Conservation (phyloP, 1,140 invertebrate genomes). For the Goniozus legneri region DNA sequence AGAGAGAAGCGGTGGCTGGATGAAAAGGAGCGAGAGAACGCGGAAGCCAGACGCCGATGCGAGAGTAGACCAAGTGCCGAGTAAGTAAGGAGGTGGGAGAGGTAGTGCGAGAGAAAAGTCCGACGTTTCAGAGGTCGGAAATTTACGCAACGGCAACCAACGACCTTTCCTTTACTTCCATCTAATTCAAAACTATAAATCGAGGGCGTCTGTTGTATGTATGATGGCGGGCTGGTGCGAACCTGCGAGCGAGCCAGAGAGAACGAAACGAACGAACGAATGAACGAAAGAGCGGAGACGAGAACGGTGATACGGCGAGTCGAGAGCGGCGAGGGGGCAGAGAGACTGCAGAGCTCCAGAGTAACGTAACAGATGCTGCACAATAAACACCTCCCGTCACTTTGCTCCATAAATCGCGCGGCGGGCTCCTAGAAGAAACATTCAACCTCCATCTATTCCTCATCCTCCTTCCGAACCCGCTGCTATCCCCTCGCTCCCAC, state of each 20-base stretch:
- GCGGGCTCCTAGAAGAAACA: slow-evolving; percentile 48
- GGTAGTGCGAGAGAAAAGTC: slow-evolving; percentile 6
- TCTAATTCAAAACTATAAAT: slow-evolving; percentile 56
- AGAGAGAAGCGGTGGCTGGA: too few species aligned
- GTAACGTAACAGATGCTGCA: slow-evolving; percentile 53
- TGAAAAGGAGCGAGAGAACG: too few species aligned
- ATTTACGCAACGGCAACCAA: slow-evolving; percentile 36
- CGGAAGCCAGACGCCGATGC: too few species aligned
- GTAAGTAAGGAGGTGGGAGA: background rate
- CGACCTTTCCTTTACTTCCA: slow-evolving; percentile 43
- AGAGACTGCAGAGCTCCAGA: slow-evolving; percentile 33
- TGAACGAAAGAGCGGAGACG: slow-evolving; percentile 12
- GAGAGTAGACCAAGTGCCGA: too few species aligned
- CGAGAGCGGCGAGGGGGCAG: slow-evolving; percentile 12
- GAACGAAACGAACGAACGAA: slow-evolving; percentile 14
- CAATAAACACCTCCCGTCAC: slow-evolving; percentile 56
- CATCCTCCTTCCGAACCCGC: slow-evolving; percentile 30
- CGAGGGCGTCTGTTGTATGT: slow-evolving; percentile 53
- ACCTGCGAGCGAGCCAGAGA: slow-evolving; percentile 24
- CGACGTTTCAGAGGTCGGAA: slow-evolving; percentile 27
- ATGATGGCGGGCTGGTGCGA: slow-evolving; percentile 46
- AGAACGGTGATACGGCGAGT: slow-evolving; percentile 9
- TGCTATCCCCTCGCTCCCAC: slow-evolving; percentile 2
- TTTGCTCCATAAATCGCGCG: slow-evolving; percentile 53
- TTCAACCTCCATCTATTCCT: slow-evolving; percentile 41